Conservation (phyloP, 2,888 invertebrate genomes). For the Ormyrus rosae region DNA sequence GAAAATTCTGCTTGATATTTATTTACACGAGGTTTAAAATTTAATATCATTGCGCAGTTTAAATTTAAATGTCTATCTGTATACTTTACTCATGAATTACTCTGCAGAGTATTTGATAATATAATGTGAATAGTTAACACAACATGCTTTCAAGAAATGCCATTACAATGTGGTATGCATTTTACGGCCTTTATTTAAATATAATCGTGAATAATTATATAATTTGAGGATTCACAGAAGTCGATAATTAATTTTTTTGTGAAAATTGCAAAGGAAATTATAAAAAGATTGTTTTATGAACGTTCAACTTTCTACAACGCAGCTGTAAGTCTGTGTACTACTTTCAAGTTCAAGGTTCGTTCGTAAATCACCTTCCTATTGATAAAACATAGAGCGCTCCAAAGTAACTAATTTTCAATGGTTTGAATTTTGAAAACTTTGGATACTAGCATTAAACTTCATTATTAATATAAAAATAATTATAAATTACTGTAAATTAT, state of each 20-base stretch:
- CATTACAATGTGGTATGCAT: not conserved
- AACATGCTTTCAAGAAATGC: not conserved
- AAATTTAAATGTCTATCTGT: too few relatives aligned
- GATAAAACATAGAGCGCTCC: not conserved
- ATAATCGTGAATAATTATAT: not conserved
- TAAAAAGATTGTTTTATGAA: constrained; percentile 8
- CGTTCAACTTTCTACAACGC: constrained; percentile 19
- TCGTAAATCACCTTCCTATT: constrained; percentile 7
- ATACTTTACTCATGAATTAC: not conserved
- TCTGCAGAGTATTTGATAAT: not conserved
- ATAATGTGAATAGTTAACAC: not conserved
- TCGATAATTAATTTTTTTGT: not conserved
- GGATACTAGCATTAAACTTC: too few relatives aligned
- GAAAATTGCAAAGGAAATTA: not conserved
- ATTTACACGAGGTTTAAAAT: too few relatives aligned
- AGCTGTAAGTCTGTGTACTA: not conserved
- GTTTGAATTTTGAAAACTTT: too few relatives aligned
- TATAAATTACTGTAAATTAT: too few relatives aligned
- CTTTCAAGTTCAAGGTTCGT: constrained; percentile 40
- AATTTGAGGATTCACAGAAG: not conserved
- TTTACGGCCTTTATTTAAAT: not conserved
- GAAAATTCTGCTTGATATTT: too few relatives aligned
- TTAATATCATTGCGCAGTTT: too few relatives aligned
- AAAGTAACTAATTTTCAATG: too few relatives aligned
- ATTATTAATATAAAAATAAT: too few relatives aligned